These are phyloP conservation scores for Lophotis ruficrista DNA, from an alignment of 2,113 vertebrate genomes.

Conservation along the genomic window DNA sequence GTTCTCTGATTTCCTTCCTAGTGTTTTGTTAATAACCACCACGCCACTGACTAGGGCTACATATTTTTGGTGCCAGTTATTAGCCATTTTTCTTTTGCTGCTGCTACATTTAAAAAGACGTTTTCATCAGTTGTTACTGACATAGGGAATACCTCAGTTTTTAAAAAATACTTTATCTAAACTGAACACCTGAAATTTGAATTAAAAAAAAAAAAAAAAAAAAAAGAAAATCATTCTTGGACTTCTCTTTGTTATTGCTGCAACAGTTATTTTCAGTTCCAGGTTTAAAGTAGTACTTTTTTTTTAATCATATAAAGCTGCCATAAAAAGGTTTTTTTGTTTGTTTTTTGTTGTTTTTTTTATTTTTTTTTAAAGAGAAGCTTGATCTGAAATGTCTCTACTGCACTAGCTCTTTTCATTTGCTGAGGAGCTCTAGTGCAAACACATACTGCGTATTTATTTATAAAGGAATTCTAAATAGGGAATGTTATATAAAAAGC, in stretches of 20 bases:
- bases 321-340: conserved; percentile 7
- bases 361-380: conserved; percentile 52
- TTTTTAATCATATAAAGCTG: conserved; percentile 25
- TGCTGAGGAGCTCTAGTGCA: conserved; percentile 63
- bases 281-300: conserved; percentile 33
- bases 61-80: neutral
- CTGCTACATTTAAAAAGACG: conserved; percentile 51
- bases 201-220: neutral
- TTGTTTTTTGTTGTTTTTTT: neutral
- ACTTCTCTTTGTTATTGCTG: conserved; percentile 69
- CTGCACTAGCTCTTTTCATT: conserved; percentile 44
- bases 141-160: conserved; percentile 31
- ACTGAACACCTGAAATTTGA: conserved; percentile 45
- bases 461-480: conserved; percentile 70
- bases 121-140: conserved; percentile 12
- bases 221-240: neutral
- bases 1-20: conserved; percentile 1
- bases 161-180: conserved; percentile 37
- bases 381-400: conserved; percentile 68
- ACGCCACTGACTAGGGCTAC: conserved; percentile 22
- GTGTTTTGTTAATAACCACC: neutral
- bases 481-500: conserved; percentile 73
- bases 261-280: conserved; percentile 43
- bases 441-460: conserved; percentile 25
- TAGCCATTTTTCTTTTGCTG: neutral